Conservation (phyloP, 35 echinoderm and acorn worm genomes). For the Apostichopus parvimensis region DNA sequence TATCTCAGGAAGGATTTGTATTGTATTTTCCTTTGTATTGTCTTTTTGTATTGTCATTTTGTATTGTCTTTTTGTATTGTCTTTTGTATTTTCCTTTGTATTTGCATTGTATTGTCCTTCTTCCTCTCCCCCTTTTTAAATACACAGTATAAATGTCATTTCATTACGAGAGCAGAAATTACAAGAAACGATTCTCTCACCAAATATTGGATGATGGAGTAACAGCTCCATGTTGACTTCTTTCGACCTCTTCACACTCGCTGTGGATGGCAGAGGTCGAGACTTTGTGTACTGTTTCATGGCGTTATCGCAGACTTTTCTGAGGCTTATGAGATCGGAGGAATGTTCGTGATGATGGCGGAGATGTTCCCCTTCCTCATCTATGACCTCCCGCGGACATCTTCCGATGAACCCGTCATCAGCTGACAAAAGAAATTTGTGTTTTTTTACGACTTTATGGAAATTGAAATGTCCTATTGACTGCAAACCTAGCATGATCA, state of each 20-base stretch:
- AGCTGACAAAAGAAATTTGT: slow-evolving; percentile 47
- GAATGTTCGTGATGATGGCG: slow-evolving; percentile 57
- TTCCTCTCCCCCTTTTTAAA: no score
- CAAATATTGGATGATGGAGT: slow-evolving; percentile 78
- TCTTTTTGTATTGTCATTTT: no score
- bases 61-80: no score
- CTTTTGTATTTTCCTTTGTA: no score
- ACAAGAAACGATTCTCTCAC: slow-evolving; percentile 39
- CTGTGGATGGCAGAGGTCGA: slow-evolving; percentile 76
- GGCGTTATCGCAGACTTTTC: slow-evolving; percentile 68
- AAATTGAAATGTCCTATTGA: no score
- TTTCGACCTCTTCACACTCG: slow-evolving; percentile 87
- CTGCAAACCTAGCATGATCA: no score
- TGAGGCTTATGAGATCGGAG: slow-evolving; percentile 62
- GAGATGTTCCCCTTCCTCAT: slow-evolving; percentile 70
- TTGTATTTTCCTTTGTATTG: no score
- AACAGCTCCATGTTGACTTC: slow-evolving; percentile 64
- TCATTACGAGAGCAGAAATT: not conserved
- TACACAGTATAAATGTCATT: not conserved
- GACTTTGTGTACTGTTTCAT: slow-evolving; percentile 87
- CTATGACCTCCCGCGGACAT: slow-evolving; percentile 73
- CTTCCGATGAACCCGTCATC: slow-evolving; percentile 67
- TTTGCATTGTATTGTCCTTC: no score
- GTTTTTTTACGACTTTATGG: no score
- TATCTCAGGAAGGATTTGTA: no score